Base-by-base conservation (phyloP, 2,888 invertebrate species). In the Dusona sp. region DNA sequence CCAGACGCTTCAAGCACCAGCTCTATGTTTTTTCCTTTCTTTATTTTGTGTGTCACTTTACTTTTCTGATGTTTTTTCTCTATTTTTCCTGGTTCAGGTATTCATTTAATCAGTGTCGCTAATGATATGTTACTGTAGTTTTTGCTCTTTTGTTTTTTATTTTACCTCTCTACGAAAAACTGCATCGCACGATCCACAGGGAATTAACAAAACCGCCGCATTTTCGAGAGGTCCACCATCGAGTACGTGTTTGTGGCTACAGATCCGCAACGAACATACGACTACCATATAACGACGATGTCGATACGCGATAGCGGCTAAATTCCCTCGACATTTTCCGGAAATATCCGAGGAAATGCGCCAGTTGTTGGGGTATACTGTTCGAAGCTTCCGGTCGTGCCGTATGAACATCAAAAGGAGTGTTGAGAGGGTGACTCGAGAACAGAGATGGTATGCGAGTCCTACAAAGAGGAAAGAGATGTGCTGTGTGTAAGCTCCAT, bases 261-360 rank as follows among this genome's bases (percentile, higher is more conserved):
- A 13, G 29, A 29, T 29, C 16, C 16, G 11, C 29, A 61, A 57
- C 61, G 29, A 29, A 61, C 61, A 29, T 74, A 65, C 64, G 25
- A 25, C 22, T 72, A 78, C 54, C 25, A 54, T 70, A 65, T 45
- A 75, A 75, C 67, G 65, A 81, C 74, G 78, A 74, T 78, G 84
- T 84, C 86, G 79, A 86, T 84, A 81, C 74, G 36, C 83, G 72
- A 83, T 79, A 83, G 79, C 73, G 68, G 78, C 86, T 84, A 82
- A 86, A 86, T 86, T 81, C 78, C 70, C 78, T 74, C 84, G 74
- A 84, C 84, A 68, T 81, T 84, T 82, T 74, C 73, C 84, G 84
- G 81, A 84, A 81, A 84, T 84, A 86, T 81, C 84, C 73, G 78
- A 79, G 74, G 72, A 73, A 84, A 86, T 73, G 78, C 65, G 64